Conservation (phyloP, 53 echinoderm and acorn worm species). For the Holothuria leucospilota region DNA sequence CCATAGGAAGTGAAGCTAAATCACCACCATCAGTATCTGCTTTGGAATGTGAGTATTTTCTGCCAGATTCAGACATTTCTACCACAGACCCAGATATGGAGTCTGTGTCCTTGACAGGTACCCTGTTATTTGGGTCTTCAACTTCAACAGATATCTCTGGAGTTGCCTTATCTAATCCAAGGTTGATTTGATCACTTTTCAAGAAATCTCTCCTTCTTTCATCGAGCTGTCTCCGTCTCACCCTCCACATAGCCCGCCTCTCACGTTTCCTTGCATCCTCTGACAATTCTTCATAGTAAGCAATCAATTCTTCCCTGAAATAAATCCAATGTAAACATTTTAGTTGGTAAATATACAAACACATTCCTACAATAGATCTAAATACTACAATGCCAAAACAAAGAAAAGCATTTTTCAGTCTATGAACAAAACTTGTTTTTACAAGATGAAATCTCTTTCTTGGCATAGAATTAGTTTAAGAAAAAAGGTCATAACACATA, state of each 20-base stretch:
- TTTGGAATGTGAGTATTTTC: no score
- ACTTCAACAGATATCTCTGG: background rate
- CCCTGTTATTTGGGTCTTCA: background rate
- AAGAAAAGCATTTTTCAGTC: background rate
- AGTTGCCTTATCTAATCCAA: constrained; percentile 8
- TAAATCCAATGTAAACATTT: background rate
- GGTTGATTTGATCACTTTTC: constrained; percentile 49
- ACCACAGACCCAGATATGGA: no score
- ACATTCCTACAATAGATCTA: background rate
- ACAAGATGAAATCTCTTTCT: no score
- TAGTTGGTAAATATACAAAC: background rate
- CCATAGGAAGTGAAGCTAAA: no score
- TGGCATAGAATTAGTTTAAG: no score
- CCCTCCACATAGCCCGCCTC: constrained; percentile 81
- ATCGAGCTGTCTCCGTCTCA: constrained; percentile 76
- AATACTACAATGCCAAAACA: background rate
- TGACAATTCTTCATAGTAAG: constrained; percentile 79
- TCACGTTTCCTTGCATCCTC: constrained; percentile 80
- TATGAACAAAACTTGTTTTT: no score
- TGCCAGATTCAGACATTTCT: no score
- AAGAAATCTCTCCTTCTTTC: constrained; percentile 67
- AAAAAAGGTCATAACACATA: no score
- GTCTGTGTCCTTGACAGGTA: no score
- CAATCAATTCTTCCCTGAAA: constrained; percentile 85
- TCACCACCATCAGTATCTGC: no score